These are phyloP conservation scores for Euspilapteryx auroguttella DNA, from an alignment of 2,888 invertebrate species.

Conservation along the genomic window DNA sequence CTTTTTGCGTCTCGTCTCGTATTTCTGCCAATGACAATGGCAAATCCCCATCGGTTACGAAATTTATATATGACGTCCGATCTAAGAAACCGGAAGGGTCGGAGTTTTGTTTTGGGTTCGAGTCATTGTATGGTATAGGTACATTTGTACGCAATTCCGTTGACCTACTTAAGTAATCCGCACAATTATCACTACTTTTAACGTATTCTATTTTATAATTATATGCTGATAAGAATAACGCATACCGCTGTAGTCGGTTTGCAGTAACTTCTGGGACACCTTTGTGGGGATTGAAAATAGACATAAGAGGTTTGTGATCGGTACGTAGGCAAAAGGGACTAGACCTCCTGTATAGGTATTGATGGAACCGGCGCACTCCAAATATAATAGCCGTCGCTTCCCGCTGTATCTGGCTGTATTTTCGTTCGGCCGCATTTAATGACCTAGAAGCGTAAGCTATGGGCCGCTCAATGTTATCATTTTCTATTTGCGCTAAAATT, in stretches of 20 bases:
- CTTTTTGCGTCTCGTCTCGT: neutral
- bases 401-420: conserved; percentile 7
- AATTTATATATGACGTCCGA: conserved; percentile 5
- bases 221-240: conserved; percentile 1
- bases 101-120: too few relatives aligned
- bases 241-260: conserved; percentile 4
- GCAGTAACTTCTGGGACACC: conserved; percentile 5
- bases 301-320: conserved; percentile 6
- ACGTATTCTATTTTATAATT: conserved; percentile 4
- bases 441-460: conserved; percentile 6
- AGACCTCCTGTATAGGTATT: conserved; percentile 6
- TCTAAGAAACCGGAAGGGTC: conserved; percentile 3
- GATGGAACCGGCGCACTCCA: conserved; percentile 6
- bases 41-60: conserved; percentile 3
- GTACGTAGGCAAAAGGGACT: conserved; percentile 4
- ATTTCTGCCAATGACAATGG: conserved; percentile 3
- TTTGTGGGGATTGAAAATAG: conserved; percentile 4
- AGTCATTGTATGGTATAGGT: too few relatives aligned
- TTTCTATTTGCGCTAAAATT: conserved; percentile 1
- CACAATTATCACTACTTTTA: conserved; percentile 1
- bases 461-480: conserved; percentile 4
- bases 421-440: conserved; percentile 2
- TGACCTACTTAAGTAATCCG: conserved; percentile 2
- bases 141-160: too few relatives aligned
- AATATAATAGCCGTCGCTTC: conserved; percentile 8